Evolutionary conservation across 2,797 vertebrate genomes (phyloP), one percentile per base, ranked within the genome.

Genomic region (Geotrypetes seraphini): DNA sequence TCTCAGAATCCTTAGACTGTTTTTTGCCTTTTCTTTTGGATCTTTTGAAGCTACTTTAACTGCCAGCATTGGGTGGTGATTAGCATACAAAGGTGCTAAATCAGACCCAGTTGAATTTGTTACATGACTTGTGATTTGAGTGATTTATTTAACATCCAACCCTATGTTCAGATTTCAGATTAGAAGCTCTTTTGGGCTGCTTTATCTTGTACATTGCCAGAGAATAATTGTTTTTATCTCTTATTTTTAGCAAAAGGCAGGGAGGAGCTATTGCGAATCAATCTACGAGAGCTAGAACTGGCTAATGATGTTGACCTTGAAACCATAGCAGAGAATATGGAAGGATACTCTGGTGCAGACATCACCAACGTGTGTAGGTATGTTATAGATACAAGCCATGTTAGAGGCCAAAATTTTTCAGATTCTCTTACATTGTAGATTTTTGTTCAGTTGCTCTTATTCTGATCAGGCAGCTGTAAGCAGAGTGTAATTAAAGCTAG

Each of bases 361-460:
- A 97, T 99, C 38, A 98, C 96, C 45, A 97, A 94, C 0, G 94
- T 98, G 10, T 99, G 94, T 96, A 93, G 96, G 96, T 97, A 57
- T 39, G 63, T 16, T 41, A 23, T 12, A 12, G 5, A n/a, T n/a
- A n/a, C n/a, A n/a, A n/a, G n/a, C n/a, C n/a, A n/a, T 5, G 12
- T 12, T 12, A 10, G n/a, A n/a, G n/a, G n/a, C n/a, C n/a, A n/a
- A n/a, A n/a, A n/a, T n/a, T n/a, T n/a, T n/a, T n/a, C n/a, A n/a
- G n/a, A n/a, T n/a, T n/a, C n/a, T n/a, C n/a, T n/a, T n/a, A n/a
- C n/a, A n/a, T n/a, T n/a, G n/a, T n/a, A n/a, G n/a, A n/a, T n/a
- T n/a, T n/a, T n/a, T n/a, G n/a, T n/a, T n/a, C n/a, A n/a, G n/a
- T n/a, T n/a, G n/a, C n/a, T n/a, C n/a, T n/a, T n/a, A n/a, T n/a